Base-by-base conservation (phyloP, 2,113 vertebrate species). In the Lepidothrix coronata region DNA sequence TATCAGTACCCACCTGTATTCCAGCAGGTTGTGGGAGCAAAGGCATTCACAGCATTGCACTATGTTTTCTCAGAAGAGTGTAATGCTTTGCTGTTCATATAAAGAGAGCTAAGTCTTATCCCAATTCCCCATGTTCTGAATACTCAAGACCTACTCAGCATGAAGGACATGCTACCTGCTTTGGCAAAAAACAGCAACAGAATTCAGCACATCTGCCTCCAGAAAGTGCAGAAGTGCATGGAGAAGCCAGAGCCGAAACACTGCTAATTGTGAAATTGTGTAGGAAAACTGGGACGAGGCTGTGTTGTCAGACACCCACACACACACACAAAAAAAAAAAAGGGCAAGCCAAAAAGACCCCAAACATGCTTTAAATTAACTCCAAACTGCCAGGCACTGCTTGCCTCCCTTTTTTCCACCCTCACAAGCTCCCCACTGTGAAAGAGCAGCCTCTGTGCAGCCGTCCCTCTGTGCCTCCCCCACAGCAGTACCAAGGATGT, bases 361-460 rank as follows among this genome's bases (percentile, higher is more conserved):
- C 37, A 86, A 5, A 0, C 46, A 27, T 46, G 54, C 49, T 82
- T 21, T 54, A 25, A 44, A 61, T 63, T 68, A 84, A 75, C 66
- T 91, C 80, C 49, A 31, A 91, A 94, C 49, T 88, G 54, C 80
- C 77, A 93, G 71, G 89, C 77, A 91, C 76, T 57, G 68, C 89
- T 68, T 89, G 65, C 27, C 78, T 89, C 77, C 57, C 70, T 72
- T 81, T 8, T 57, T 61, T 68, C 48, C 30, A 71, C 24, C 19
- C 86, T 66, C 44, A 66, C 76, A 88, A 91, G 18, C 46, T 77
- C 75, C 48, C 21, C 2, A 2, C 52, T 86, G 21, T 57, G 62
- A 49, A 75, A 76, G 41, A 80, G 28, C 2, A 15, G 62, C 52
- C 19, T 43, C 52, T 48, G 59, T 1, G 12, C 37, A 62, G 72